phyloP scores from a whole-genome alignment of 2,888 invertebrate species.

The Pyrocoelia pectoralis region DNA sequence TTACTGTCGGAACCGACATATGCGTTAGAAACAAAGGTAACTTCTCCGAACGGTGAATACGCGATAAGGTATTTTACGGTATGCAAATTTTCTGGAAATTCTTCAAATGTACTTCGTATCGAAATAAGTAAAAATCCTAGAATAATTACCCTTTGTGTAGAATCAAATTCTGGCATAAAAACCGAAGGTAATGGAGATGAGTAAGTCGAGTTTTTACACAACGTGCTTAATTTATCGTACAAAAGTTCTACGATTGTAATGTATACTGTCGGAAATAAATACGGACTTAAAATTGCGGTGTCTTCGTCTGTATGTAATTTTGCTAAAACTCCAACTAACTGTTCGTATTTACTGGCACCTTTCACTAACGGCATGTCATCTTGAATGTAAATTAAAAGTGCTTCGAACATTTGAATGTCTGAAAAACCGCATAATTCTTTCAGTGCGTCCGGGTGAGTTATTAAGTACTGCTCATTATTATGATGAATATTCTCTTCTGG shows the following conservation, averaged over 20 bases:
- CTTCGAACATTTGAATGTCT: slow-evolving; percentile 5
- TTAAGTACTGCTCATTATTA: neutral
- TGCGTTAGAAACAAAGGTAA: slow-evolving; percentile 22
- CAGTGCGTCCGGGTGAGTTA: neutral
- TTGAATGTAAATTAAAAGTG: slow-evolving; percentile 12
- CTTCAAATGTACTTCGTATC: neutral
- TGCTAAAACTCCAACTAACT: slow-evolving; percentile 20
- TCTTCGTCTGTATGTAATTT: slow-evolving; percentile 20
- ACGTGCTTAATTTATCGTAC: slow-evolving; percentile 13
- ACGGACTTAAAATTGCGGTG: slow-evolving; percentile 14
- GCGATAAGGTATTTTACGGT: slow-evolving; percentile 20
- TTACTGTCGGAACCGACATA: neutral
- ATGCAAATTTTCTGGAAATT: neutral
- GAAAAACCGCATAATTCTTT: slow-evolving; percentile 14
- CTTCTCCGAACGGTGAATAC: slow-evolving; percentile 17
- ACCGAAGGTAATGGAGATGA: neutral
- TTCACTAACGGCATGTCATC: slow-evolving; percentile 14
- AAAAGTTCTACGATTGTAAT: slow-evolving; percentile 18
- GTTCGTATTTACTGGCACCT: slow-evolving; percentile 13
- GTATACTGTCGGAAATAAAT: slow-evolving; percentile 16
- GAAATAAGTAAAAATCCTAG: slow-evolving; percentile 3
- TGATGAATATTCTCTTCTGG: neutral
- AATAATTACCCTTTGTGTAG: neutral
- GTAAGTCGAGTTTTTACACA: neutral
- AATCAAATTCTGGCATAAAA: slow-evolving; percentile 10